phyloP scores from a whole-genome alignment of 2,113 vertebrate species.

The Petroica traversi region DNA sequence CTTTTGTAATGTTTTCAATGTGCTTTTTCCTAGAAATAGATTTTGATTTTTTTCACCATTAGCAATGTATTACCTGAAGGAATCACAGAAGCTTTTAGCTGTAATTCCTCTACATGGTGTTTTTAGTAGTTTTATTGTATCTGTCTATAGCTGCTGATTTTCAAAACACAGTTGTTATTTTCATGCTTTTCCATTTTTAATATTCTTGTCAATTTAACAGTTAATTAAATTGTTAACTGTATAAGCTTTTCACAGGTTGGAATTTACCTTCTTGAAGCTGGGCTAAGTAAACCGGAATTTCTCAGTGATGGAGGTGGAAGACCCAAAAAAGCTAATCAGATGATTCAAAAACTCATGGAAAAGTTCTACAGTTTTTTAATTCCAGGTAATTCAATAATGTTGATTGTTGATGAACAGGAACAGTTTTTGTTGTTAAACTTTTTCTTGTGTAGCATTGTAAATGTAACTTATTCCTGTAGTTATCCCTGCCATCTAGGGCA shows the following conservation, averaged over 20 bases:
- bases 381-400: slow-evolving; percentile 77
- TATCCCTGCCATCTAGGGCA: background rate
- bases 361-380: slow-evolving; percentile 88
- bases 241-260: slow-evolving; percentile 78
- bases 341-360: slow-evolving; percentile 94
- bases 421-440: background rate
- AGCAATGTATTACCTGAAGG: background rate
- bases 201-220: background rate
- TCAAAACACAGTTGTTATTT: background rate
- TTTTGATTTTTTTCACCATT: background rate
- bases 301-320: slow-evolving; percentile 89
- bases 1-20: background rate
- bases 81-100: background rate
- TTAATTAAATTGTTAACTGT: background rate
- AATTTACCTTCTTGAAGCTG: slow-evolving; percentile 88
- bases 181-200: background rate
- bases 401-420: background rate
- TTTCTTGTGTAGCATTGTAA: background rate
- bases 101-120: background rate
- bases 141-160: background rate
- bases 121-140: background rate
- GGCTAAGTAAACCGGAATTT: slow-evolving; percentile 87
- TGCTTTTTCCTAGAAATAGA: background rate
- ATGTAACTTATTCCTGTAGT: too few relatives aligned
- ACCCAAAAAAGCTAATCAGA: slow-evolving; percentile 89